Evolutionary conservation across 2,888 invertebrate species (phyloP).

Genomic region (Molorchus minor): DNA sequence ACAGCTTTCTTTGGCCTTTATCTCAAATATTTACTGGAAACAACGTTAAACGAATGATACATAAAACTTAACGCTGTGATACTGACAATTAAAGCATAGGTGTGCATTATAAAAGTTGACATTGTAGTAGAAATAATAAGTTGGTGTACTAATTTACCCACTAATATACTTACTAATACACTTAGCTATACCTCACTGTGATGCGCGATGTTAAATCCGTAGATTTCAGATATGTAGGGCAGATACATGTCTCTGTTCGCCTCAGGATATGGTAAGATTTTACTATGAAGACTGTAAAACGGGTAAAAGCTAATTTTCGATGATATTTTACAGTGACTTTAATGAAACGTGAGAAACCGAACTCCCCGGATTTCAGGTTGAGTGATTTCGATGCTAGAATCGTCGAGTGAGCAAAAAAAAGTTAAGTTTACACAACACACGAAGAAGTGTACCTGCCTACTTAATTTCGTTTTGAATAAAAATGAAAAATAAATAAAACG

Average conservation of each 20-base stretch:
- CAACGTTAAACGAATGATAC: neutral
- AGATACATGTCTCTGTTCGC: conserved; percentile 6
- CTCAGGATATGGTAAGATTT: conserved; percentile 4
- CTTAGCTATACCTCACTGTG: too few species aligned
- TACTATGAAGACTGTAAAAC: neutral
- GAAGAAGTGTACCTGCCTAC: too few species aligned
- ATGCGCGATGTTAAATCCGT: neutral
- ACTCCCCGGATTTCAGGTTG: conserved; percentile 35
- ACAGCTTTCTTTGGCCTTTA: conserved; percentile 13
- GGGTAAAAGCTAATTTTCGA: neutral
- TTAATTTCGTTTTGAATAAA: too few species aligned
- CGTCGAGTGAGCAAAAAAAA: conserved; percentile 1
- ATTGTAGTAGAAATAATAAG: too few species aligned
- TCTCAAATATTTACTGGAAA: conserved; percentile 1
- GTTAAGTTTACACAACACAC: too few species aligned
- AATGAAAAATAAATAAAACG: too few species aligned
- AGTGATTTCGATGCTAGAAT: conserved; percentile 25
- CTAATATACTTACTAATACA: too few species aligned
- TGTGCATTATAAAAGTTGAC: too few species aligned
- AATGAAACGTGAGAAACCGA: conserved; percentile 14
- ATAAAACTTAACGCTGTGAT: too few species aligned
- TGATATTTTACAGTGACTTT: conserved; percentile 4
- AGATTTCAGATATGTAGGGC: conserved; percentile 16
- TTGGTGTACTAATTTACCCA: too few species aligned
- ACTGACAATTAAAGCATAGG: too few species aligned